Percentiles rank a stretch among this genome's conserved stretches.
Evolutionary conservation across 2,888 invertebrate species (phyloP).

Genomic region (Macrosiphum euphorbiae): DNA sequence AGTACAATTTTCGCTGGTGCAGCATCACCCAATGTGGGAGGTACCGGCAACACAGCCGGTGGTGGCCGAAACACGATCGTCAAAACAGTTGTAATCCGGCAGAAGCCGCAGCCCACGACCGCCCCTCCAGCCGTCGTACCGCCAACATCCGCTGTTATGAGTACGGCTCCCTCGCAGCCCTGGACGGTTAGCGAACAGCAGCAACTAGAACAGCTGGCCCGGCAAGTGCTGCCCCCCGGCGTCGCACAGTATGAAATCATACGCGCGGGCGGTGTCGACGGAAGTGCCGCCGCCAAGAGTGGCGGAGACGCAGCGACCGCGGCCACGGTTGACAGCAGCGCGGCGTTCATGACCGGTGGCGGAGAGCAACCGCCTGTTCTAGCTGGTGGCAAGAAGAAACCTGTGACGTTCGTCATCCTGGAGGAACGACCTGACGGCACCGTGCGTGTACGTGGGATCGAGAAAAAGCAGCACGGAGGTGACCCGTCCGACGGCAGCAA

Average conservation of each 20-base stretch:
- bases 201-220: slow-evolving; percentile 81
- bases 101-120: slow-evolving; percentile 70
- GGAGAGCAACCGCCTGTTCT: slow-evolving; percentile 68
- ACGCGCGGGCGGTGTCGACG: slow-evolving; percentile 79
- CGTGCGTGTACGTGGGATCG: slow-evolving; percentile 87
- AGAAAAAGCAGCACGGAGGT: slow-evolving; percentile 79
- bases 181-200: slow-evolving; percentile 37
- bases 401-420: slow-evolving; percentile 87
- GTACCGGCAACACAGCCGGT: not conserved
- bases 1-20: not conserved
- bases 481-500: not conserved
- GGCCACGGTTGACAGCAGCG: not conserved
- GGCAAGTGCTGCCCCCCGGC: slow-evolving; percentile 83
- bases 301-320: not conserved
- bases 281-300: slow-evolving; percentile 72
- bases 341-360: not conserved
- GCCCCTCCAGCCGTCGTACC: slow-evolving; percentile 72
- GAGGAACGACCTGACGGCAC: slow-evolving; percentile 89
- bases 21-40: slow-evolving; percentile 23
- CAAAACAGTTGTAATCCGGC: slow-evolving; percentile 67
- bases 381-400: slow-evolving; percentile 79
- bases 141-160: slow-evolving; percentile 72
- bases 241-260: slow-evolving; percentile 82
- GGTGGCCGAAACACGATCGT: slow-evolving; percentile 65
- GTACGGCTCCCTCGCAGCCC: slow-evolving; percentile 71